Conservation (phyloP, 2,113 vertebrate species). For the Sclerurus mexicanus region DNA sequence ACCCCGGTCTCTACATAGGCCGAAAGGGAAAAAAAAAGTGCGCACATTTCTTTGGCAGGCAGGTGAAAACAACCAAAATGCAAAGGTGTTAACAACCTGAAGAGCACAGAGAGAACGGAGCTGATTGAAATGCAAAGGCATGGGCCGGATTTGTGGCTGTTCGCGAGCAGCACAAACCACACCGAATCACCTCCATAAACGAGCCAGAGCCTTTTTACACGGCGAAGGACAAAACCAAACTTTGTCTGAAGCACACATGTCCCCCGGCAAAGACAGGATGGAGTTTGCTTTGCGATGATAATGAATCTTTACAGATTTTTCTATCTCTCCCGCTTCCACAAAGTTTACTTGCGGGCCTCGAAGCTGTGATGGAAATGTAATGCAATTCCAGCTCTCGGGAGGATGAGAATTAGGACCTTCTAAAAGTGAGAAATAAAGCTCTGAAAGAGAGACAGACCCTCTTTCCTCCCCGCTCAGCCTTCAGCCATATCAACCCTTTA, state of each 20-base stretch:
- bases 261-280: background rate
- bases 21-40: background rate
- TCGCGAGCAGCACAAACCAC: background rate
- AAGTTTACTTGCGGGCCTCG: constrained; percentile 16
- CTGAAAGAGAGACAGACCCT: background rate
- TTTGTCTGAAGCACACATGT: background rate
- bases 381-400: constrained; percentile 12
- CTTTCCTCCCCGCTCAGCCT: constrained; percentile 1
- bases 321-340: background rate
- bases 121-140: background rate
- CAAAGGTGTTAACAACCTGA: background rate
- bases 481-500: background rate
- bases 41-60: background rate
- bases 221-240: background rate
- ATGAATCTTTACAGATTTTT: background rate
- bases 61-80: background rate
- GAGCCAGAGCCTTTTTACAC: background rate
- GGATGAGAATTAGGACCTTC: constrained; percentile 19
- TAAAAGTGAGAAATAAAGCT: constrained; percentile 25
- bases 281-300: background rate
- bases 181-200: background rate
- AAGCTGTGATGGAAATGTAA: constrained; percentile 14
- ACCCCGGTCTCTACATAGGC: background rate
- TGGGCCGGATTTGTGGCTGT: background rate
- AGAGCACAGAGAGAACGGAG: background rate